Conservation (phyloP, 2,113 vertebrate genomes). For the Forbesichthys papilliferus region DNA sequence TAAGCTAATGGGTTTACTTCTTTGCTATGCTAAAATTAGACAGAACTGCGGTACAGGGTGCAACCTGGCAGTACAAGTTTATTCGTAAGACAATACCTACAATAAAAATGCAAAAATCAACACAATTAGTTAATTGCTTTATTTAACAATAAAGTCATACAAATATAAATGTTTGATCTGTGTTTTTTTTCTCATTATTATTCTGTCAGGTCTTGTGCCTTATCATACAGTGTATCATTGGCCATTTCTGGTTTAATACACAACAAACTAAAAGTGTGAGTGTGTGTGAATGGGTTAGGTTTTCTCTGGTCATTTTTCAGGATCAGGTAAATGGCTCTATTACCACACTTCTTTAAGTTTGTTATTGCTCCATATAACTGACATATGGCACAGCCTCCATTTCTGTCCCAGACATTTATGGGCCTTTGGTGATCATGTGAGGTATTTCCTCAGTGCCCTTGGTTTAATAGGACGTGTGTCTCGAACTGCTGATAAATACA, state of each 20-base stretch:
- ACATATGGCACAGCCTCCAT: conserved; percentile 78
- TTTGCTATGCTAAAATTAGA: too few relatives aligned
- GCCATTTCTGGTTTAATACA: too few relatives aligned
- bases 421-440: conserved; percentile 76
- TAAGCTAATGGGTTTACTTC: too few relatives aligned
- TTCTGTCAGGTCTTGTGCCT: too few relatives aligned
- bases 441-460: conserved; percentile 79
- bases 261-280: neutral
- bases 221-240: too few relatives aligned
- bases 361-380: conserved; percentile 82
- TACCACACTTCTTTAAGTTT: conserved; percentile 78
- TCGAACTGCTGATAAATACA: conserved; percentile 77
- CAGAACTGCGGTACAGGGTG: too few relatives aligned
- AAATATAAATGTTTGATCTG: too few relatives aligned
- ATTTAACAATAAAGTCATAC: too few relatives aligned
- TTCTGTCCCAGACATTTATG: conserved; percentile 80
- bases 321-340: conserved; percentile 79
- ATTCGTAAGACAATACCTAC: conserved; percentile 24
- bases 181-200: too few relatives aligned
- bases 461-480: conserved; percentile 81
- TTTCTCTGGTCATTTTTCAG: conserved; percentile 62
- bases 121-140: conserved; percentile 37
- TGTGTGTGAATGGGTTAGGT: conserved; percentile 5
- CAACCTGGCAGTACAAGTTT: conserved; percentile 49
- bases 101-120: conserved; percentile 32